Percentiles rank a stretch among this genome's conserved stretches.
Evolutionary conservation across 1,140 invertebrate genomes (phyloP).

Genomic region (Euura saliciscinereae): DNA sequence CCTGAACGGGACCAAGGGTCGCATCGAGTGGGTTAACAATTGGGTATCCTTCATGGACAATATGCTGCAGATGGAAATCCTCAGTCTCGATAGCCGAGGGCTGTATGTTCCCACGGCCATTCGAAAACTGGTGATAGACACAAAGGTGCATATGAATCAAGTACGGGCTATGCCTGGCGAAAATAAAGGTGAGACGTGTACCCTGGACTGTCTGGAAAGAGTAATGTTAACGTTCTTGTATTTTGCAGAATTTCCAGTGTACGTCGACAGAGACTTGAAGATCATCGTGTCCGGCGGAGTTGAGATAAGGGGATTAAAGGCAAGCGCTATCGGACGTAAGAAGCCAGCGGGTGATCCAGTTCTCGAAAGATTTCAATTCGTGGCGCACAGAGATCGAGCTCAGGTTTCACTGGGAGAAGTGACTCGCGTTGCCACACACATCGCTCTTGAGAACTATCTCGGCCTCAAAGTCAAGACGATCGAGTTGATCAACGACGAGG

Average conservation of each 20-base stretch:
- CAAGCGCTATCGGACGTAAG: conserved; percentile 76
- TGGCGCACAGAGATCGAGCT: conserved; percentile 53
- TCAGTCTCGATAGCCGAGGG: conserved; percentile 74
- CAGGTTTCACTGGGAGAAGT: conserved; percentile 52
- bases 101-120: conserved; percentile 88
- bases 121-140: conserved; percentile 79
- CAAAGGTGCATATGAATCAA: conserved; percentile 65
- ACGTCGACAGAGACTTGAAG: conserved; percentile 57
- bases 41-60: conserved; percentile 94
- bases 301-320: conserved; percentile 81
- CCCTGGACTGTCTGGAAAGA: conserved; percentile 8
- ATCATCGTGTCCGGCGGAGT: conserved; percentile 73
- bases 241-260: conserved; percentile 53
- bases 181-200: conserved; percentile 37
- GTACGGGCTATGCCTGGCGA: conserved; percentile 49
- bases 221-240: conserved; percentile 12
- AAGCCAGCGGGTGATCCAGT: conserved; percentile 69
- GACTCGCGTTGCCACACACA: conserved; percentile 68
- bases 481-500: conserved; percentile 67
- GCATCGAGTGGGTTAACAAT: conserved; percentile 76
- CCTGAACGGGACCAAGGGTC: conserved; percentile 58
- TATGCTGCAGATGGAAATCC: conserved; percentile 86
- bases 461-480: conserved; percentile 74
- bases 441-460: conserved; percentile 79
- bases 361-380: conserved; percentile 77